Evolutionary conservation across 2,797 vertebrate genomes (phyloP).

Genomic region (Enteromius trimaculatus): DNA sequence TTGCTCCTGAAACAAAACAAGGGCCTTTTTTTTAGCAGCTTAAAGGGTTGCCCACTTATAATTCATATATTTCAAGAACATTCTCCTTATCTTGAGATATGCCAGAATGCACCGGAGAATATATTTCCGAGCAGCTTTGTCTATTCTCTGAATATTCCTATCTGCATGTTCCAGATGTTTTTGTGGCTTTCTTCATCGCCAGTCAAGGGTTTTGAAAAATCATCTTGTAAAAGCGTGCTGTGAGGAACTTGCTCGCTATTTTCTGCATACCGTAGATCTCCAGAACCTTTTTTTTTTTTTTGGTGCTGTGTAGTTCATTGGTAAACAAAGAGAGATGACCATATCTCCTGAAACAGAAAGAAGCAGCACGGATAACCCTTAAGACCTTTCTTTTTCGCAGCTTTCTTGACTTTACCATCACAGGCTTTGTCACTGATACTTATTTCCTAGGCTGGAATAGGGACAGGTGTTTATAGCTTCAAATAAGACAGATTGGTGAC

Average conservation of each 20-base stretch:
- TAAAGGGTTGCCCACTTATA: conserved; percentile 33
- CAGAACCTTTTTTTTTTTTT: conserved; percentile 24
- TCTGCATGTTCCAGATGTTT: conserved; percentile 52
- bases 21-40: conserved; percentile 11
- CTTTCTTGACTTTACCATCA: conserved; percentile 40
- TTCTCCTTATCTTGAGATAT: conserved; percentile 47
- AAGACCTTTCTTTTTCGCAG: conserved; percentile 26
- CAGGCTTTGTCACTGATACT: conserved; percentile 30
- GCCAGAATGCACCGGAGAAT: conserved; percentile 44
- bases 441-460: conserved; percentile 36
- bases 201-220: conserved; percentile 43
- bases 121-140: conserved; percentile 44
- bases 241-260: conserved; percentile 18
- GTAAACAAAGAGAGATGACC: conserved; percentile 42
- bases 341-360: conserved; percentile 41
- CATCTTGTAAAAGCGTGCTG: conserved; percentile 13
- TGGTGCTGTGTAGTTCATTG: conserved; percentile 6
- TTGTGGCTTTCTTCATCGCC: conserved; percentile 28
- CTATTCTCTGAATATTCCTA: conserved; percentile 34
- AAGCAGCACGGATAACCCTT: conserved; percentile 21
- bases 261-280: conserved; percentile 18
- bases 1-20: conserved; percentile 41
- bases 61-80: conserved; percentile 42
- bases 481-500: conserved; percentile 51
- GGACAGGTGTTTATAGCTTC: conserved; percentile 63